These are phyloP conservation scores for Octodon degus DNA, from an alignment of 2,113 vertebrate genomes.

Conservation along the genomic window DNA sequence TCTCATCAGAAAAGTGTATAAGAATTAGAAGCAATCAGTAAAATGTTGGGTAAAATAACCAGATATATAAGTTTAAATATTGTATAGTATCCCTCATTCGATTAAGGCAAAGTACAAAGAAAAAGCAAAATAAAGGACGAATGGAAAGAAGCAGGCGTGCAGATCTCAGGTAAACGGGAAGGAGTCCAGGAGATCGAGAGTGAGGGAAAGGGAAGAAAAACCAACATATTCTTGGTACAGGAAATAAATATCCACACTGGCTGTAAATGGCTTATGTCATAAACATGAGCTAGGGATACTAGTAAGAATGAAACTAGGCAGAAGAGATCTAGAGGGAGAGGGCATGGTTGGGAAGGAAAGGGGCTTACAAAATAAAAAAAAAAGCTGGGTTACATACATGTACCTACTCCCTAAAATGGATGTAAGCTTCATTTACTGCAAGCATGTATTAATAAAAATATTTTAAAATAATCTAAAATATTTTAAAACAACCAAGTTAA, in stretches of 20 bases:
- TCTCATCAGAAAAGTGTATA: slow-evolving; percentile 34
- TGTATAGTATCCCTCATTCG: background rate
- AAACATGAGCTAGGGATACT: background rate
- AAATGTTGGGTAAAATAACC: background rate
- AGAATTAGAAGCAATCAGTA: background rate
- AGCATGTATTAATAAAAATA: background rate
- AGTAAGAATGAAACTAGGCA: background rate
- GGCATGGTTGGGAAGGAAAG: background rate
- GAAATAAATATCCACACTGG: background rate
- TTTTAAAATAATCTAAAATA: background rate
- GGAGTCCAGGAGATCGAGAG: background rate
- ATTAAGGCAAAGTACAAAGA: background rate
- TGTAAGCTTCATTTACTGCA: background rate
- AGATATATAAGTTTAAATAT: background rate
- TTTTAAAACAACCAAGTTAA: background rate
- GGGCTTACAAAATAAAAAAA: background rate
- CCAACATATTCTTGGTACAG: background rate
- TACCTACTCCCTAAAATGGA: background rate
- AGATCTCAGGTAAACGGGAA: background rate
- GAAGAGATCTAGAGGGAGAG: background rate
- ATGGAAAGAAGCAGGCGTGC: background rate
- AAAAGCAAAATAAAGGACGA: background rate
- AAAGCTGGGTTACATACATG: background rate
- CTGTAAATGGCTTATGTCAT: background rate
- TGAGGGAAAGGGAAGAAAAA: background rate